Conservation (phyloP, 23 tunicate species). For the Diplosoma virens region DNA sequence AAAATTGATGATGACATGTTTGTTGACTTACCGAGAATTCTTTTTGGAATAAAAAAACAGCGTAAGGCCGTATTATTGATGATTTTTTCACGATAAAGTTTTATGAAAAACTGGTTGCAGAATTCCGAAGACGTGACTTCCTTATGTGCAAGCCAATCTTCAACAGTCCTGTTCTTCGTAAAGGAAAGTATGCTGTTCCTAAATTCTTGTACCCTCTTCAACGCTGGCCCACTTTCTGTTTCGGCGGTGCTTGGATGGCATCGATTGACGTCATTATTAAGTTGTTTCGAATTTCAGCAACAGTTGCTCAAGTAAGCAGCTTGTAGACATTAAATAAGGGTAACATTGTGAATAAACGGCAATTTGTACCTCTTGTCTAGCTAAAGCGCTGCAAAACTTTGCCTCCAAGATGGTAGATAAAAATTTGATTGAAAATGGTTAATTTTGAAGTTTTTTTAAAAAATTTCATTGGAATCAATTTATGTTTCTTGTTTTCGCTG, state of each 20-base stretch:
- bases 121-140: constrained; percentile 20
- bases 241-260: constrained; percentile 77
- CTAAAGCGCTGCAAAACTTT: too few species aligned
- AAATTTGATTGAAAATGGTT: too few species aligned
- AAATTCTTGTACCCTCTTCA: constrained; percentile 25
- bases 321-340: too few species aligned
- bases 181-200: constrained; percentile 57
- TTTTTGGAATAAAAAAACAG: not conserved
- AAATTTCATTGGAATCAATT: too few species aligned
- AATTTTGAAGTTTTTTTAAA: too few species aligned
- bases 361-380: too few species aligned
- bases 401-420: too few species aligned
- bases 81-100: too few species aligned
- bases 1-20: not conserved
- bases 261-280: constrained; percentile 52
- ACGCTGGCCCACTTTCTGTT: constrained; percentile 73
- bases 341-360: too few species aligned
- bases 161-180: constrained; percentile 39
- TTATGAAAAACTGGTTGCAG: constrained; percentile 6
- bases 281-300: constrained; percentile 26
- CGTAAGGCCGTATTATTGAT: not conserved
- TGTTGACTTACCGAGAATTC: not conserved
- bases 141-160: constrained; percentile 42
- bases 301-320: constrained; percentile 47
- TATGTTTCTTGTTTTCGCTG: too few species aligned